Percentiles rank a stretch among this genome's conserved stretches.
Conservation (phyloP, 2,113 vertebrate genomes). For the Amphiprion ocellaris region DNA sequence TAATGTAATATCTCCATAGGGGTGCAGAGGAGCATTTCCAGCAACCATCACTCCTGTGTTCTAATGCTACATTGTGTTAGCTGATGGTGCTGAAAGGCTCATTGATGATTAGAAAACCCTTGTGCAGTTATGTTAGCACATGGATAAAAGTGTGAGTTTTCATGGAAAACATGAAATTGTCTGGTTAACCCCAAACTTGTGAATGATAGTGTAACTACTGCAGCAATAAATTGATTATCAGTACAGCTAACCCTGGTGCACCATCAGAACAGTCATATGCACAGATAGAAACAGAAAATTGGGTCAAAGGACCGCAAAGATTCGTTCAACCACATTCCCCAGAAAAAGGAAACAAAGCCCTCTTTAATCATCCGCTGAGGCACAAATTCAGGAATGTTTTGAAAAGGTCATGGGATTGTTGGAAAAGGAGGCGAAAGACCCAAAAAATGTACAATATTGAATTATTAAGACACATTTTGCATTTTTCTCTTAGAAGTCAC, state of each 20-base stretch:
- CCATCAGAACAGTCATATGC: background rate
- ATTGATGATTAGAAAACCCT: too few relatives aligned
- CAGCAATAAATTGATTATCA: too few relatives aligned
- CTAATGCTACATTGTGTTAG: too few relatives aligned
- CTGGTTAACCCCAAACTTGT: too few relatives aligned
- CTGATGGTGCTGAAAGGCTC: too few relatives aligned
- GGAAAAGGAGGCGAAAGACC: background rate
- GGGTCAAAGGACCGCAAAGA: slow-evolving; percentile 2
- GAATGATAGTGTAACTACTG: too few relatives aligned
- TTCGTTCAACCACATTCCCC: background rate
- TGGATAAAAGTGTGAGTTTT: too few relatives aligned
- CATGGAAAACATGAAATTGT: too few relatives aligned
- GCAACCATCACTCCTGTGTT: too few relatives aligned
- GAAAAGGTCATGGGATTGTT: slow-evolving; percentile 4
- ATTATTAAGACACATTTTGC: background rate
- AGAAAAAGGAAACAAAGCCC: slow-evolving; percentile 23
- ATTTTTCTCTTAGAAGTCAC: background rate
- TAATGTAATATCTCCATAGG: too few relatives aligned
- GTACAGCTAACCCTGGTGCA: background rate
- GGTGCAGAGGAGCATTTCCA: too few relatives aligned
- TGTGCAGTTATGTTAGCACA: too few relatives aligned
- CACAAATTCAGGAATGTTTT: slow-evolving; percentile 11
- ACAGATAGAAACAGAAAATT: background rate
- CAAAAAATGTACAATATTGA: background rate
- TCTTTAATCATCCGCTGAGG: slow-evolving; percentile 10